Percentiles rank a stretch among this genome's conserved stretches.
These are phyloP conservation scores for Delphinus delphis DNA, from an alignment of 2,113 vertebrate species.

Conservation along the genomic window DNA sequence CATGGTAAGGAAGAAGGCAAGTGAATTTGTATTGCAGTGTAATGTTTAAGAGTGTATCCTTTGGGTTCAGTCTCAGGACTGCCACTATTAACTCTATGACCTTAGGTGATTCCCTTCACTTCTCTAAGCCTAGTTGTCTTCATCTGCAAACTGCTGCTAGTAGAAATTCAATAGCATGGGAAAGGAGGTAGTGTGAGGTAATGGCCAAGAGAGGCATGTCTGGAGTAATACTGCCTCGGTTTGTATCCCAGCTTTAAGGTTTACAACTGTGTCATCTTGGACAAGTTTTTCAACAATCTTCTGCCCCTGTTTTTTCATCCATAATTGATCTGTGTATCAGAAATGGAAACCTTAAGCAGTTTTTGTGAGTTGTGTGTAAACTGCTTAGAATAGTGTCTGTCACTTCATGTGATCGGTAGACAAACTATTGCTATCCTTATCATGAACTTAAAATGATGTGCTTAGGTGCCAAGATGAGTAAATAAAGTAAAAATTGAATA, in stretches of 20 bases:
- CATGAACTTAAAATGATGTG: not conserved
- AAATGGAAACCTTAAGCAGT: not conserved
- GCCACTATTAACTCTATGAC: not conserved
- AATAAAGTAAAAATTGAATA: not conserved
- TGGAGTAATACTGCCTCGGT: not conserved
- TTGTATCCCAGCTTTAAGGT: not conserved
- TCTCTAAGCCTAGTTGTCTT: not conserved
- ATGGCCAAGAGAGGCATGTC: not conserved
- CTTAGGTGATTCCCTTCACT: not conserved
- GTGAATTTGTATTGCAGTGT: not conserved
- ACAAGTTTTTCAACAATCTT: not conserved
- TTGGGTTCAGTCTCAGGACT: not conserved
- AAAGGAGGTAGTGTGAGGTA: not conserved
- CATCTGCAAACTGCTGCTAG: not conserved
- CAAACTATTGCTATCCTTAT: not conserved
- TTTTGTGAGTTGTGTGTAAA: not conserved
- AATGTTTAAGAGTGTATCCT: not conserved
- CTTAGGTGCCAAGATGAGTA: not conserved
- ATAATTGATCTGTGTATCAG: not conserved
- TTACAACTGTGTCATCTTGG: not conserved
- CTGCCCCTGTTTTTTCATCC: not conserved
- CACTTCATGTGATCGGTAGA: not conserved
- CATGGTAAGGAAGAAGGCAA: not conserved
- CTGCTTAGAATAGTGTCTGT: not conserved
- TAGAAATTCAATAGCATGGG: not conserved